A percentile compares a stretch with the other conserved stretches of the same genome.
Conservation (phyloP, 37 sponge, comb jelly and placozoan species). For the Ianthella basta region DNA sequence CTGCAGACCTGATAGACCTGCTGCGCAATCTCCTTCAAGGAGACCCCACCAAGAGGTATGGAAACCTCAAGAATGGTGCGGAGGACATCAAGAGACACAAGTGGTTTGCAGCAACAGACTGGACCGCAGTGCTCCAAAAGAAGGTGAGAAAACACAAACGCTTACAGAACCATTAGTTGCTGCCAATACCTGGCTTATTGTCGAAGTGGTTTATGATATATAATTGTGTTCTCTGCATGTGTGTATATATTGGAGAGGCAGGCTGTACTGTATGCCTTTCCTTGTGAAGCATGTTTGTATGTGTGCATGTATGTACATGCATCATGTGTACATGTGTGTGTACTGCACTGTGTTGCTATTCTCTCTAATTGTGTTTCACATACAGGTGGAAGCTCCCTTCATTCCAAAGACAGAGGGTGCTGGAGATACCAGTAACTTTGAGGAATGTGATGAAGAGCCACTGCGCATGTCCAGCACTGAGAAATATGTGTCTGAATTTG, state of each 20-base stretch:
- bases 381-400: slow-evolving; percentile 96
- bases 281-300: too few relatives aligned
- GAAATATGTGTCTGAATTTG: slow-evolving; percentile 93
- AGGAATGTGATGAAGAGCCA: slow-evolving; percentile 96
- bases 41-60: slow-evolving; percentile 97
- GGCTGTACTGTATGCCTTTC: too few relatives aligned
- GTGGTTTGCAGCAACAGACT: slow-evolving; percentile 93
- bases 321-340: too few relatives aligned
- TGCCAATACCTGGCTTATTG: too few relatives aligned
- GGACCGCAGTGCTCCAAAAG: slow-evolving; percentile 90
- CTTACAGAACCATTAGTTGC: too few relatives aligned
- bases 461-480: slow-evolving; percentile 83
- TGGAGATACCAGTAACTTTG: slow-evolving; percentile 98
- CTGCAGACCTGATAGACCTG: slow-evolving; percentile 95
- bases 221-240: too few relatives aligned
- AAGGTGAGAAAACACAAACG: slow-evolving; percentile 63
- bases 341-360: too few relatives aligned
- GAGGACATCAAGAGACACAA: slow-evolving; percentile 90
- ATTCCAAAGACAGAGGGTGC: slow-evolving; percentile 93
- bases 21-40: slow-evolving; percentile 95
- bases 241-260: too few relatives aligned
- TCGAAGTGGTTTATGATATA: too few relatives aligned
- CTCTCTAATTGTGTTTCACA: too few relatives aligned
- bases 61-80: slow-evolving; percentile 98
- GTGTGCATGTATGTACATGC: neutral